A percentile compares a stretch with the other conserved stretches of the same genome.
phyloP scores from a whole-genome alignment of 2,797 vertebrate species.

The Tarsius wallacei region DNA sequence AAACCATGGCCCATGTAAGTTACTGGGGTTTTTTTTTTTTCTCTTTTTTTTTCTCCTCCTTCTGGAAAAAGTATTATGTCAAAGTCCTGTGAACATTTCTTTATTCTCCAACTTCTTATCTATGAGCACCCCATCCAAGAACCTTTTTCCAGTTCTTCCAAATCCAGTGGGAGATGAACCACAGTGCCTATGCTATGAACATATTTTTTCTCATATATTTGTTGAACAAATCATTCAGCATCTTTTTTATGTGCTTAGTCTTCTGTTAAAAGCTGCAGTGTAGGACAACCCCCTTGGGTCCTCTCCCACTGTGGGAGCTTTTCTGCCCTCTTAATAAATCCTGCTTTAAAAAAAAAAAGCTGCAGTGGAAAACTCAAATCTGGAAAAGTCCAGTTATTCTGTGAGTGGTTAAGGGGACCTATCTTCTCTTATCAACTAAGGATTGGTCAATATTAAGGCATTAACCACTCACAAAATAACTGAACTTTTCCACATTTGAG shows the following conservation, averaged over 20 bases:
- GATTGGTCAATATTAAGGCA: neutral
- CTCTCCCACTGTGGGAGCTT: no score
- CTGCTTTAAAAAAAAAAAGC: no score
- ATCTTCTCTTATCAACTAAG: constrained; percentile 5
- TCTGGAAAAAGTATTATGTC: constrained; percentile 28
- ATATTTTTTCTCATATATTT: neutral
- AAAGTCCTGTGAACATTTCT: constrained; percentile 6
- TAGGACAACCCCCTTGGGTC: no score
- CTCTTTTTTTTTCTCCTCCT: neutral
- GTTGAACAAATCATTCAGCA: neutral
- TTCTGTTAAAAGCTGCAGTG: constrained; percentile 17
- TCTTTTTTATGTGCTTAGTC: neutral
- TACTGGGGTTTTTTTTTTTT: neutral
- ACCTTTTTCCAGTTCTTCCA: constrained; percentile 14
- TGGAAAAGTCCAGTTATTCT: constrained; percentile 47
- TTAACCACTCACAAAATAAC: constrained; percentile 14
- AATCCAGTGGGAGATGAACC: constrained; percentile 17
- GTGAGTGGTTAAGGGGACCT: neutral
- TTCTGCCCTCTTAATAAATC: no score
- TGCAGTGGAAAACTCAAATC: constrained; percentile 26
- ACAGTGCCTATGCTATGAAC: neutral
- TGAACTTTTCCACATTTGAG: constrained; percentile 4
- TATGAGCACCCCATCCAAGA: neutral
- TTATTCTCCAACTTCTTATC: constrained; percentile 40
- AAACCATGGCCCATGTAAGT: constrained; percentile 83